Base-by-base conservation (phyloP, 2,888 invertebrate genomes). In the Harpalus rubripes region DNA sequence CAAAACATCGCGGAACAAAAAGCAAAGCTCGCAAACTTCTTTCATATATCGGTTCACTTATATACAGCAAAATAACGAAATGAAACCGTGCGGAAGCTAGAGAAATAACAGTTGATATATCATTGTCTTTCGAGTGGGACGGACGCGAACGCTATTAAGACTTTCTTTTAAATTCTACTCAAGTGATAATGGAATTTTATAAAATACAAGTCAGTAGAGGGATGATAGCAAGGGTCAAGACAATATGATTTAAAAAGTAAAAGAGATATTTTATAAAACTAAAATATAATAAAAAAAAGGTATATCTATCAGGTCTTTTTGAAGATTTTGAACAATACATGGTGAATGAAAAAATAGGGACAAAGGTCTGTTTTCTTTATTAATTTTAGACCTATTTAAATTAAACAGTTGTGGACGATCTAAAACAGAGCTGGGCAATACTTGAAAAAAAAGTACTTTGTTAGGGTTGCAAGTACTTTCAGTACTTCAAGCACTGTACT, bases 41-140 rank as follows among this genome's bases (percentile, higher is more conserved):
- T 81, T 81, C 81, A 81, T 65, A 81, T 81, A 81, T 81, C 81
- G 81, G 44, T 63, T 80, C 80, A 63, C 44, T 44, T 63, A 81
- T 81, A 81, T 63, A 18, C 63, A 26, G 39, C 58, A 78, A 78
- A 78, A 78, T 78, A 78, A 58, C 56, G 58, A 78, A 78, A 78
- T 78, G 78, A 78, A 78, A 78, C 52, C 78, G 78, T 78, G 78
- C 78, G 58, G 58, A 78, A 78, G 58, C 56, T 32, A 22, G 32
- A 78, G 78, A 78, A 78, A 78, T 78, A 78, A 78, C 78, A 56
- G 78, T 78, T 78, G 78, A 78, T 78, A 58, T 78, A 78, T 78
- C 78, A 78, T 78, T 78, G 78, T 58, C 58, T 32, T 32, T 78
- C 18, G 58, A 78, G 78, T 58, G 58, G n/a, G 12, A 2, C n/a